Percentiles rank a stretch among this genome's conserved stretches.
phyloP scores from a whole-genome alignment of 2,113 vertebrate species.

The Okapia johnstoni region DNA sequence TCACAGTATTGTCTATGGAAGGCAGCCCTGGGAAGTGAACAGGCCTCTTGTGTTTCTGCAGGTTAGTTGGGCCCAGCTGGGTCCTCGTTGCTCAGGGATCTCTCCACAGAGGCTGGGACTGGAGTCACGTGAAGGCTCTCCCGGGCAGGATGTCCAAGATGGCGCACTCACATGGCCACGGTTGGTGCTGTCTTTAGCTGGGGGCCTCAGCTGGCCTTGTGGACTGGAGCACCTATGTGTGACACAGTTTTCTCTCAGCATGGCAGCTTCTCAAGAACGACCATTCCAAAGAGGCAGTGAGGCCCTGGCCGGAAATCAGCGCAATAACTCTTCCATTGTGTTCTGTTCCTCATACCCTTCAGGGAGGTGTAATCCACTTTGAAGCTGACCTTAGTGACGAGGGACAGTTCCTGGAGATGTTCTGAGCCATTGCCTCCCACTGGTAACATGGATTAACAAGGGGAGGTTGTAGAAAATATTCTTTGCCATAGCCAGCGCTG shows the following conservation, averaged over 20 bases:
- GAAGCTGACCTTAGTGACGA: background rate
- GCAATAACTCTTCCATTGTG: background rate
- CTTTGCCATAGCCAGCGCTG: background rate
- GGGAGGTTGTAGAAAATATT: background rate
- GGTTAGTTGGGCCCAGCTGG: background rate
- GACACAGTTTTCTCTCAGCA: background rate
- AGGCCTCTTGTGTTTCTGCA: background rate
- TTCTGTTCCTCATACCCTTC: background rate
- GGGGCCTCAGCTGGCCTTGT: background rate
- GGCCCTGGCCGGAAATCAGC: background rate
- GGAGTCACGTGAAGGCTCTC: background rate
- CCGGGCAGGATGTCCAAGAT: background rate
- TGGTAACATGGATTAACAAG: background rate
- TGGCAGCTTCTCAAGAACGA: background rate
- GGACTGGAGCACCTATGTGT: fast-evolving
- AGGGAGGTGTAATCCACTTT: background rate
- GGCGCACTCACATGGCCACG: fast-evolving
- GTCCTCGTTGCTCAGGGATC: background rate
- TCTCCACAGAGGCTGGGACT: background rate
- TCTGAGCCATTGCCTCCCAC: background rate
- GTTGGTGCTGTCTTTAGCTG: background rate
- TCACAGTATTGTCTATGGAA: too few species aligned
- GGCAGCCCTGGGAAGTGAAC: background rate
- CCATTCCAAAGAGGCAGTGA: background rate
- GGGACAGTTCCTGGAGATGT: background rate